phyloP scores from a whole-genome alignment of 2,888 invertebrate species.

The Rhyacophila evoluta region DNA sequence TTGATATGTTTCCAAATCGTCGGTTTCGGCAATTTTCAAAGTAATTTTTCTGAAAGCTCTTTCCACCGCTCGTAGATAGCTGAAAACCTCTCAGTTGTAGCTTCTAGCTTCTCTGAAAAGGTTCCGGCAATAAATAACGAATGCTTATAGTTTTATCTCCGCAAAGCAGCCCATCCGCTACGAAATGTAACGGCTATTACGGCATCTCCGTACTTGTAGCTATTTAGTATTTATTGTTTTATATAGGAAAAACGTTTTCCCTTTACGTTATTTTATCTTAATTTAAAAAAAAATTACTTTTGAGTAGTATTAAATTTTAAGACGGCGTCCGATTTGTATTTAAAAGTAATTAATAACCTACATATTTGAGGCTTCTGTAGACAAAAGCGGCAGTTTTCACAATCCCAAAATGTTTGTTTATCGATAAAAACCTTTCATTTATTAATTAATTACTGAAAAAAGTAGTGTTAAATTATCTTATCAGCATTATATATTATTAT shows the following conservation, averaged over 20 bases:
- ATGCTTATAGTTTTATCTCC: conserved; percentile 16
- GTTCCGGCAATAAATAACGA: conserved; percentile 9
- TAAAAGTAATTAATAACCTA: too few species aligned
- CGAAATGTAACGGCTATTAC: conserved; percentile 1
- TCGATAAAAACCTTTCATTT: neutral
- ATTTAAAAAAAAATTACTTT: neutral
- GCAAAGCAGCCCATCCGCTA: neutral
- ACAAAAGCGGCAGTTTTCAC: neutral
- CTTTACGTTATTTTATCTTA: neutral
- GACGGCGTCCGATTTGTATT: too few species aligned
- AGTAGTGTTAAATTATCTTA: neutral
- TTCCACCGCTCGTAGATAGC: neutral
- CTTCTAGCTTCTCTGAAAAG: neutral
- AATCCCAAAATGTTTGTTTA: neutral
- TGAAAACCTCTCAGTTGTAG: neutral
- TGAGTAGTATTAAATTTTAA: too few species aligned
- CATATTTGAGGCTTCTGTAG: too few species aligned
- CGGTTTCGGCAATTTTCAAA: neutral
- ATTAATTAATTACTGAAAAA: neutral
- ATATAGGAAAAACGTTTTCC: neutral
- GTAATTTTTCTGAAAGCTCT: neutral
- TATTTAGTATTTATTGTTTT: neutral
- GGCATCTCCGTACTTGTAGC: too few species aligned
- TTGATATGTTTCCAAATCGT: conserved; percentile 1
- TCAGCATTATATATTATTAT: too few species aligned